These are phyloP conservation scores for Drosophila sucinea DNA, from an alignment of 1,140 invertebrate genomes.

Conservation along the genomic window DNA sequence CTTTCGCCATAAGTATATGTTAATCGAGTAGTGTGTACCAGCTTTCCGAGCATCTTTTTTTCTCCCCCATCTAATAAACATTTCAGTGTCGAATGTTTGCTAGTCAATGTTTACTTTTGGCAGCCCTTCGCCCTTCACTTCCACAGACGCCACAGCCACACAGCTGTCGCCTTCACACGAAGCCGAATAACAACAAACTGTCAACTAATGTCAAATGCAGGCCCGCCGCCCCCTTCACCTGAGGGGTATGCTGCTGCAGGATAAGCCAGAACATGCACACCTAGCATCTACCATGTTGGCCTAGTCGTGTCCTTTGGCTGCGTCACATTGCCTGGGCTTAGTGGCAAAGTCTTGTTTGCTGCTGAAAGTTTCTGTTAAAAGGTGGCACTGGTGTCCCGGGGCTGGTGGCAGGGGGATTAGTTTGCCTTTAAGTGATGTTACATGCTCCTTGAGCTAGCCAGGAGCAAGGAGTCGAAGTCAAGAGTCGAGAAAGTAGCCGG, in stretches of 20 bases:
- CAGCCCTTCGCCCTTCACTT: not conserved
- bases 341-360: conserved; percentile 31
- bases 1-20: conserved; percentile 10
- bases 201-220: conserved; percentile 48
- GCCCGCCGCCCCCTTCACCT: not conserved
- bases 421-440: conserved; percentile 65
- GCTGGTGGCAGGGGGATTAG: conserved; percentile 51
- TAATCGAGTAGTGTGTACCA: not conserved
- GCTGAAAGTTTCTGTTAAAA: conserved; percentile 25
- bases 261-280: conserved; percentile 18
- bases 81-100: conserved; percentile 26
- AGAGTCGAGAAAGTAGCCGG: not conserved
- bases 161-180: conserved; percentile 14
- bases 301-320: conserved; percentile 1
- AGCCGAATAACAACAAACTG: conserved; percentile 25
- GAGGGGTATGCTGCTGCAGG: not conserved
- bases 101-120: conserved; percentile 33
- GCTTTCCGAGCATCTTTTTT: conserved; percentile 2
- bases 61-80: conserved; percentile 28
- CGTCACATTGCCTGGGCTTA: conserved; percentile 30
- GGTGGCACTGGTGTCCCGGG: not conserved
- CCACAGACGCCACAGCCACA: not conserved
- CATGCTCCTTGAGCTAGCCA: conserved; percentile 49
- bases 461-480: not conserved
- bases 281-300: not conserved